Conservation (phyloP, 2,113 vertebrate genomes). For the Rissa tridactyla region DNA sequence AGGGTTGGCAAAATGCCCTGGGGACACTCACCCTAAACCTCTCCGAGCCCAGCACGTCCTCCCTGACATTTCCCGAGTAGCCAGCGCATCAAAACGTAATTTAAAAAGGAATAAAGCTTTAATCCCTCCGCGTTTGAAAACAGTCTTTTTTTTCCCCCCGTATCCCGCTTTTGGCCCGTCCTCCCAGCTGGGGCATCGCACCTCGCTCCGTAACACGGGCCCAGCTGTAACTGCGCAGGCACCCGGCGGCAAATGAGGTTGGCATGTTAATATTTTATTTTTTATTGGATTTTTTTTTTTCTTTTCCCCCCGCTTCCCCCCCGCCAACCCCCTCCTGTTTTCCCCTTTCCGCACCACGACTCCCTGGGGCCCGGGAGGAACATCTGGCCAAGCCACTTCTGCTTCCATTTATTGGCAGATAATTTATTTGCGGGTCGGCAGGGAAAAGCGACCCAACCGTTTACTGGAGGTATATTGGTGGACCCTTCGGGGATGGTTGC, state of each 20-base stretch:
- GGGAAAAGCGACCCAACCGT: background rate
- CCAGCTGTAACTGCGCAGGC: background rate
- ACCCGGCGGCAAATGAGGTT: fast-evolving
- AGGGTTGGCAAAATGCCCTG: background rate
- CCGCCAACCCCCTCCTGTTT: background rate
- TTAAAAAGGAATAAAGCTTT: background rate
- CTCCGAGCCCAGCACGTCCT: background rate
- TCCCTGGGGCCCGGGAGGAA: background rate
- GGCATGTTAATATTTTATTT: background rate
- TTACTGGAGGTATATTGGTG: background rate
- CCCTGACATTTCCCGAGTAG: background rate
- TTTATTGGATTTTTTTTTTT: background rate
- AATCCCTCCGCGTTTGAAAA: background rate
- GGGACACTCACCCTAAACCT: background rate
- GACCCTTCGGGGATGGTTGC: background rate
- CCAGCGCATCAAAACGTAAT: background rate
- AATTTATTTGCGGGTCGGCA: background rate
- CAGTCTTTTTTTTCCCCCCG: background rate
- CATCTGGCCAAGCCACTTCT: slow-evolving; percentile 28
- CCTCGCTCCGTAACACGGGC: background rate
- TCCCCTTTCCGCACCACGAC: background rate
- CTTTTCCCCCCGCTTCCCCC: fast-evolving
- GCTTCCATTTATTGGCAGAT: slow-evolving; percentile 30
- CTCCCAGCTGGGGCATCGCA: background rate
- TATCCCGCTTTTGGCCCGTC: background rate